phyloP scores from a whole-genome alignment of 2,888 invertebrate genomes.

The Tetranychus piercei region DNA sequence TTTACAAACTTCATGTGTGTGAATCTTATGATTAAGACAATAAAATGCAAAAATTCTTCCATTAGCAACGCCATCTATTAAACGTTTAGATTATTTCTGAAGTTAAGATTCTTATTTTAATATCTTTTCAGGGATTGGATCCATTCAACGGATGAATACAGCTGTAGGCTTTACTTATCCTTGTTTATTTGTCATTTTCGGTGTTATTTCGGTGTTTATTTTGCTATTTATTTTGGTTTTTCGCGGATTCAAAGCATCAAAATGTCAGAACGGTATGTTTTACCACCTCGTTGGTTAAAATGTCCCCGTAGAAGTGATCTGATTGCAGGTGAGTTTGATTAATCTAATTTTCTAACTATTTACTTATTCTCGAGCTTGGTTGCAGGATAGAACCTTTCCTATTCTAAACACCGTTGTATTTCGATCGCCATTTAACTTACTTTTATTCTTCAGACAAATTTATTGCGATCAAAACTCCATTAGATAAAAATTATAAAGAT shows the following conservation, averaged over 20 bases:
- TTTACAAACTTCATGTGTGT: too few relatives aligned
- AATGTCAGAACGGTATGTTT: background rate
- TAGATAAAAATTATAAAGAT: conserved; percentile 58
- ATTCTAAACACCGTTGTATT: too few relatives aligned
- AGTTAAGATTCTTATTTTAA: too few relatives aligned
- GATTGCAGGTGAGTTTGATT: conserved; percentile 34
- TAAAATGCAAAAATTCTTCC: too few relatives aligned
- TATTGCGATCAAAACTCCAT: conserved; percentile 82
- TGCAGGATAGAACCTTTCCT: background rate
- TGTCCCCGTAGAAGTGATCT: conserved; percentile 64
- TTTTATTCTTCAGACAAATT: conserved; percentile 45
- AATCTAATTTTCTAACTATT: background rate
- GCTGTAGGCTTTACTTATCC: too few relatives aligned
- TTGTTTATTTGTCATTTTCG: too few relatives aligned
- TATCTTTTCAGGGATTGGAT: too few relatives aligned
- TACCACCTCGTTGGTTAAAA: conserved; percentile 51
- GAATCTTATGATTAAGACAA: too few relatives aligned
- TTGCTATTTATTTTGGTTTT: background rate
- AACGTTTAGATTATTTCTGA: too few relatives aligned
- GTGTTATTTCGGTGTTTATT: too few relatives aligned
- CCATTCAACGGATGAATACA: too few relatives aligned
- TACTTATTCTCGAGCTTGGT: background rate
- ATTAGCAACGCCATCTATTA: too few relatives aligned
- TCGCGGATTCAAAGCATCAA: background rate
- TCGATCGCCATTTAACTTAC: background rate